Evolutionary conservation across 1,140 invertebrate genomes (phyloP).

Genomic region (Pachypeltis micranthus): DNA sequence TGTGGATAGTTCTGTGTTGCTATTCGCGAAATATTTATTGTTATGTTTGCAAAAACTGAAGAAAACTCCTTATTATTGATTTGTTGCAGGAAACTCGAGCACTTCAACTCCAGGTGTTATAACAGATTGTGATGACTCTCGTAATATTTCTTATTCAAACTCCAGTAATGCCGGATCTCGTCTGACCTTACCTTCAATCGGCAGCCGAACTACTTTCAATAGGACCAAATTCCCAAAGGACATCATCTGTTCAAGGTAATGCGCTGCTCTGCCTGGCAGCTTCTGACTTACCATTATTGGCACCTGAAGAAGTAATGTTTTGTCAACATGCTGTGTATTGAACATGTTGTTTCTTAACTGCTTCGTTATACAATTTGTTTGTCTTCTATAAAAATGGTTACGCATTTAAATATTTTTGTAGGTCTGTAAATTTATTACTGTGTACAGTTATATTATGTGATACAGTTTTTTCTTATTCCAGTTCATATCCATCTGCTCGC

Average conservation of each 20-base stretch:
- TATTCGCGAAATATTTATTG: too few species aligned
- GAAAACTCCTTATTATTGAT: too few species aligned
- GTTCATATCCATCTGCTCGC: conserved; percentile 9
- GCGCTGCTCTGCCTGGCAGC: neutral
- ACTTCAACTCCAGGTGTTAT: neutral
- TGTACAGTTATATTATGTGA: too few species aligned
- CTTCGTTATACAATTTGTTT: neutral
- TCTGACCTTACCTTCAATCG: conserved; percentile 22
- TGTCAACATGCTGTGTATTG: neutral
- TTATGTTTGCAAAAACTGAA: too few species aligned
- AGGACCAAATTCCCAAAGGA: conserved; percentile 21
- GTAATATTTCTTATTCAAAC: neutral
- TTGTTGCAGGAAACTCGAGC: conserved; percentile 4
- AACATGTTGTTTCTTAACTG: neutral
- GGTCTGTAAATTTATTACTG: too few species aligned
- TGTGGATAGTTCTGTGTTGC: too few species aligned
- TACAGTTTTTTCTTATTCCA: too few species aligned
- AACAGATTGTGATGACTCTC: conserved; percentile 15
- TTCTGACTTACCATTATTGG: neutral
- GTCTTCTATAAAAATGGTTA: too few species aligned
- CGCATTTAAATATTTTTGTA: too few species aligned
- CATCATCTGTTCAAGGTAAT: conserved; percentile 21
- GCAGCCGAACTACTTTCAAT: conserved; percentile 18
- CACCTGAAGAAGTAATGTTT: neutral
- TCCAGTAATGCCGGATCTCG: conserved; percentile 12